Evolutionary conservation across 2,113 vertebrate genomes (phyloP).

Genomic region (Amblyornis subalaris): DNA sequence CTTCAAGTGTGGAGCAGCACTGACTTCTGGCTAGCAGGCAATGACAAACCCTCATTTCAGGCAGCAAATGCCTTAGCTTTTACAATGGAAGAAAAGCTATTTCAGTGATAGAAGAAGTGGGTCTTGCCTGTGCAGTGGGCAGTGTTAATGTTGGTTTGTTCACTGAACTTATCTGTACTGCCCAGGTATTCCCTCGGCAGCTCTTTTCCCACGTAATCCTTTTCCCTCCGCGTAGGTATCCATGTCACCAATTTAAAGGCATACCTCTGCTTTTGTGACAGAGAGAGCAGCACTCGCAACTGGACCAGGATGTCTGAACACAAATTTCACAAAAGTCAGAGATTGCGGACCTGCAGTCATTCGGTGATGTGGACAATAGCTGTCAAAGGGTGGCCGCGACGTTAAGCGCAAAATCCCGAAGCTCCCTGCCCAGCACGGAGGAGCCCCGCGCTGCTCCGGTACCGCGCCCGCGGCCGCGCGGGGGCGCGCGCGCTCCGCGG

Average conservation of each 20-base stretch:
- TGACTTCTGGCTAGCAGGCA: background rate
- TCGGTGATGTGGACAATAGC: fast-evolving
- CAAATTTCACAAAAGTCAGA: fast-evolving
- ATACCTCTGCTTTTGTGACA: background rate
- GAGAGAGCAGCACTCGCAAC: background rate
- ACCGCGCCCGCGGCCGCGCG: background rate
- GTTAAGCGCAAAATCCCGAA: fast-evolving
- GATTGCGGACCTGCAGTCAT: fast-evolving
- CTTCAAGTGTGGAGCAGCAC: background rate
- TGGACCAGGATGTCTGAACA: fast-evolving
- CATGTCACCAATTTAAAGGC: background rate
- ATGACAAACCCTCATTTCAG: background rate
- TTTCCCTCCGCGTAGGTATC: fast-evolving
- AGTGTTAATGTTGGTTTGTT: background rate
- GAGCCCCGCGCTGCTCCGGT: background rate
- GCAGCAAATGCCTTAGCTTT: background rate
- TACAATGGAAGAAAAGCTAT: background rate
- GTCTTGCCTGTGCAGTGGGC: background rate
- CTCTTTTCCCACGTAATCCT: background rate
- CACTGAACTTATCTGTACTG: background rate
- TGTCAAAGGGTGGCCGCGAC: fast-evolving
- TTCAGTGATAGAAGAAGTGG: background rate
- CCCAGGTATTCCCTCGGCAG: background rate
- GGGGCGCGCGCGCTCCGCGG: slow-evolving; percentile 29
- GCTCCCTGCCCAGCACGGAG: background rate